Base-by-base conservation (phyloP, 2,888 invertebrate species). In the Bombylius major region DNA sequence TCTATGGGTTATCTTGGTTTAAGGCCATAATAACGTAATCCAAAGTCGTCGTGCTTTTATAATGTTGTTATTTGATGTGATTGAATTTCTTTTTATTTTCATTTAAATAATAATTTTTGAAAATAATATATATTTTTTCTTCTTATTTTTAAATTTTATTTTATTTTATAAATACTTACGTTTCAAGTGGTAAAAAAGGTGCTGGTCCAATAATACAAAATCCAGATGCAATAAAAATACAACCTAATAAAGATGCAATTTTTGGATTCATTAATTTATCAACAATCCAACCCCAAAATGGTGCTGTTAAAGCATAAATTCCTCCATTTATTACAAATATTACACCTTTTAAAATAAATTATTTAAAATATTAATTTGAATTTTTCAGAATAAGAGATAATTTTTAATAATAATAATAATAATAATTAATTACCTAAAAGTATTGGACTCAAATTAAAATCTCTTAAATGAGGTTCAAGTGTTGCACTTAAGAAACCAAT, bases 401-500 rank as follows among this genome's bases (percentile, higher is more conserved):
- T 9, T 8, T 6, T 9, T 36, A 36, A 36, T 36, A n/a, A n/a
- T n/a, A n/a, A n/a, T n/a, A n/a, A n/a, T n/a, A n/a, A n/a, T n/a
- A n/a, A n/a, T n/a, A 9, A 8, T 8, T 5, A 42, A 5, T 42
- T 47, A 61, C 61, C 62, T 14, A 64, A 50, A 13, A 60, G 42
- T 13, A 64, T 55, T 4, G 64, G 62, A 23, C 51, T 59, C 34
- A 64, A 48, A 33, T 60, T 55, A 46, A 64, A 65, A 48, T 62
- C 59, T 61, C 87, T 71, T n/a, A 95, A 76, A 76, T 94, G 94
- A 0, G 89, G 89, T 64, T 93, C 90, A 32, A 95, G 76, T 0
- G 93, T 93, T 0, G 94, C 92, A 69, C 90, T 88, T 32, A 94
- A 77, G 71, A 92, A 95, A 31, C 90, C 89, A 53, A 90, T 88